A percentile compares a stretch with the other conserved stretches of the same genome.
These are phyloP conservation scores for Nasonia giraulti DNA, from an alignment of 1,140 invertebrate genomes.

Conservation along the genomic window DNA sequence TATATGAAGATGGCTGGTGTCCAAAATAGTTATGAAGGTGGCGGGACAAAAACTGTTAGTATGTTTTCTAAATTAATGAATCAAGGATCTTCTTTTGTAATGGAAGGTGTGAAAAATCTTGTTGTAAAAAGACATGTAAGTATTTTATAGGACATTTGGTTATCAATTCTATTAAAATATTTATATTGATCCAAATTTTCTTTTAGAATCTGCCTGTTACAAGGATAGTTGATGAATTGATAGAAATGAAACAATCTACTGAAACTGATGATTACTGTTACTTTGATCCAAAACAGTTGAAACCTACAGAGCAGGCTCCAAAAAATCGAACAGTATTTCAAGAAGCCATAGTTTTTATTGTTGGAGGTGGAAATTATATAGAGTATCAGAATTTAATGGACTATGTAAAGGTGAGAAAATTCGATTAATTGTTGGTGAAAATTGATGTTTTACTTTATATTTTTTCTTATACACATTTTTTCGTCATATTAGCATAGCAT, in stretches of 20 bases:
- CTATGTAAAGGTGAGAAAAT: conserved; percentile 86
- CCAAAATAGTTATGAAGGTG: conserved; percentile 88
- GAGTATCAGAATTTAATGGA: conserved; percentile 99
- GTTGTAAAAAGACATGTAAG: conserved; percentile 97
- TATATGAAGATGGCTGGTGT: conserved; percentile 87
- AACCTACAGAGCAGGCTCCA: conserved; percentile 80
- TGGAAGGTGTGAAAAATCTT: conserved; percentile 99
- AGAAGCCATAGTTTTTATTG: conserved; percentile 96
- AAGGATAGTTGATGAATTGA: conserved; percentile 92
- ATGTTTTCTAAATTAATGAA: conserved; percentile 99
- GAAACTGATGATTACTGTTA: conserved; percentile 93
- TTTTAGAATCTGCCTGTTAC: conserved; percentile 90
- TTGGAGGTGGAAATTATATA: conserved; percentile 99
- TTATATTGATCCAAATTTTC: conserved; percentile 26
- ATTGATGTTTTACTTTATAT: neutral
- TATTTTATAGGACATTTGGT: conserved; percentile 54
- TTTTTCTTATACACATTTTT: neutral
- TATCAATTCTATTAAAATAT: conserved; percentile 6
- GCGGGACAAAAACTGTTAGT: conserved; percentile 95
- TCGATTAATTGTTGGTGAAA: conserved; percentile 22
- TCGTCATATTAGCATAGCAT: neutral
- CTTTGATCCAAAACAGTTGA: conserved; percentile 93
- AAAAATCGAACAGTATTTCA: conserved; percentile 83
- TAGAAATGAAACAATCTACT: conserved; percentile 87
- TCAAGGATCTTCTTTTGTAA: conserved; percentile 98